Conservation (phyloP, 2,113 vertebrate species). For the Bubo blakistoni region DNA sequence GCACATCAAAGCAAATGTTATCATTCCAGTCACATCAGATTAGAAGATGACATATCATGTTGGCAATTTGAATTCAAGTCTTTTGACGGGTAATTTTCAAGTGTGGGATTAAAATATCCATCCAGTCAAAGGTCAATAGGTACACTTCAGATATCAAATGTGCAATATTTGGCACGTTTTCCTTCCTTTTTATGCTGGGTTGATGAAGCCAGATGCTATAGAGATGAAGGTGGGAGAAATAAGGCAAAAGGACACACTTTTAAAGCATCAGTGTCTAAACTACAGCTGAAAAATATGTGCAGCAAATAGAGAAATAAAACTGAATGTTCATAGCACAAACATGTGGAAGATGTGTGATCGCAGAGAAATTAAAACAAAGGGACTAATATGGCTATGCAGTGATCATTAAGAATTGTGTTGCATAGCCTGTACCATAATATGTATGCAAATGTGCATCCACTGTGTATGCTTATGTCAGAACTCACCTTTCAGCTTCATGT, state of each 20-base stretch:
- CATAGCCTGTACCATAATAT: neutral
- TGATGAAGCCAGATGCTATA: constrained; percentile 13
- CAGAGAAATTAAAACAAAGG: neutral
- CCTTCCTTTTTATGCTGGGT: neutral
- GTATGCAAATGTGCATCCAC: rapidly evolving
- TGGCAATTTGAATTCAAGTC: constrained; percentile 56
- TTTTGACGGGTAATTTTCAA: constrained; percentile 62
- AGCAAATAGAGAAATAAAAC: neutral
- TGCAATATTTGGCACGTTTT: neutral
- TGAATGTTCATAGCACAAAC: neutral
- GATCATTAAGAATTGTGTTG: neutral
- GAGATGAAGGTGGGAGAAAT: neutral
- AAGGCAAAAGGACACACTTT: neutral
- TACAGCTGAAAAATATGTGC: neutral
- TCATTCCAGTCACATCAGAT: constrained; percentile 58
- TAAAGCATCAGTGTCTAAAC: neutral
- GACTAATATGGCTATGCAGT: neutral
- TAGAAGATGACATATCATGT: constrained; percentile 49
- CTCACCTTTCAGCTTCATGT: neutral
- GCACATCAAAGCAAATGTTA: constrained; percentile 48
- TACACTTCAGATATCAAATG: constrained; percentile 24
- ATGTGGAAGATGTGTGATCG: neutral
- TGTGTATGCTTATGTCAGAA: neutral
- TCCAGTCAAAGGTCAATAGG: constrained; percentile 57
- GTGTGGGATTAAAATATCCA: constrained; percentile 61